Conservation (phyloP, 2,888 invertebrate species). For the Invenusta paracnida region DNA sequence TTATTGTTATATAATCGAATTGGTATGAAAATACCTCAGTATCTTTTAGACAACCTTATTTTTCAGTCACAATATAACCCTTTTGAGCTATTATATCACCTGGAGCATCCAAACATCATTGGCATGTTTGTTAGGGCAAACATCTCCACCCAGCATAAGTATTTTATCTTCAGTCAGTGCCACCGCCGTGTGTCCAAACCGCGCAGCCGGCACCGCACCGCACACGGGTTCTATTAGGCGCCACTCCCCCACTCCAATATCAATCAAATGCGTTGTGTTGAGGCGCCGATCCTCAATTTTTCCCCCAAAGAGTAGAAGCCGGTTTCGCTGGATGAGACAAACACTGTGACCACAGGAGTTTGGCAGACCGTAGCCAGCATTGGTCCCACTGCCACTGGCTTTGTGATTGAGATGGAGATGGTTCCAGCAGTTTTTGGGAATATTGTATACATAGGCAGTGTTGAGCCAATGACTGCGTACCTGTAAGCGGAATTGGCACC, state of each 20-base stretch:
- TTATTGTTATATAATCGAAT: no score
- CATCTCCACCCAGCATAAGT: constrained; percentile 35
- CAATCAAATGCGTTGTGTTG: background rate
- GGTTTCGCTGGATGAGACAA: background rate
- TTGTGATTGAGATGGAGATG: constrained; percentile 16
- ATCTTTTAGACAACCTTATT: no score
- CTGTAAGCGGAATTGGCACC: no score
- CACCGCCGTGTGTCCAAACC: constrained; percentile 36
- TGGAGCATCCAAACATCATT: constrained; percentile 38
- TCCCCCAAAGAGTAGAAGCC: background rate
- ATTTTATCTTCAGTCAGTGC: background rate
- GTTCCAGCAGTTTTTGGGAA: background rate
- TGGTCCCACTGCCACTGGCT: background rate
- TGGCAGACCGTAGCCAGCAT: background rate
- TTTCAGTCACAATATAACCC: no score
- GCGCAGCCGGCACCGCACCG: background rate
- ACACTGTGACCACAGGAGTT: constrained; percentile 14
- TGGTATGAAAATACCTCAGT: no score
- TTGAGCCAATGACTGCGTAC: constrained; percentile 25
- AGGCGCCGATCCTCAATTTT: background rate
- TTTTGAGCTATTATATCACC: background rate
- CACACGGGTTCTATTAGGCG: background rate
- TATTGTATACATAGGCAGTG: background rate
- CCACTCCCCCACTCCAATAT: background rate
- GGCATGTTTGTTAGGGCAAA: constrained; percentile 26